Percentiles rank a stretch among this genome's conserved stretches.
phyloP scores from a whole-genome alignment of 2,113 vertebrate genomes.

The Engraulis encrasicolus region DNA sequence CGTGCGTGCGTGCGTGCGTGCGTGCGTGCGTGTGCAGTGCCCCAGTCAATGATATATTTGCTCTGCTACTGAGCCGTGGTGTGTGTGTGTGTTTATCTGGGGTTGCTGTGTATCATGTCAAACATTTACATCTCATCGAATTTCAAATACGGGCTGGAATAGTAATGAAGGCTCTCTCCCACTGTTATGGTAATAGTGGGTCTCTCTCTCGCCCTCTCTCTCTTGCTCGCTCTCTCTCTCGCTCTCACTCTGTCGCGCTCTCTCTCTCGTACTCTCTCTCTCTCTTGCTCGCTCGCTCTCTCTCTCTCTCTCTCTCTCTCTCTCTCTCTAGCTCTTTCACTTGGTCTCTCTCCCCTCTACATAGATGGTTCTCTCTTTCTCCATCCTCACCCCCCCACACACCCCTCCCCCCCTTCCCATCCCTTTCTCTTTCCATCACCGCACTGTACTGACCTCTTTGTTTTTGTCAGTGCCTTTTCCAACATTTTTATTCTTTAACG shows the following conservation, averaged over 20 bases:
- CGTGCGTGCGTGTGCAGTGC: neutral
- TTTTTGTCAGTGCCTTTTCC: slow-evolving; percentile 33
- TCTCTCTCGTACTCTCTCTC: neutral
- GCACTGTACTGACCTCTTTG: slow-evolving; percentile 50
- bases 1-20: too few relatives aligned
- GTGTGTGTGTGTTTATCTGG: slow-evolving; percentile 66
- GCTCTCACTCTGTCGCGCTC: slow-evolving; percentile 25
- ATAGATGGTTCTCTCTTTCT: slow-evolving; percentile 41
- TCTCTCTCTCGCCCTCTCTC: slow-evolving; percentile 31
- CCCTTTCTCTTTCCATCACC: slow-evolving; percentile 26
- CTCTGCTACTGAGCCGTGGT: slow-evolving; percentile 14
- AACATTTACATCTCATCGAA: slow-evolving; percentile 85
- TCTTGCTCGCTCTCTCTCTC: slow-evolving; percentile 34
- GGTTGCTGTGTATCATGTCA: slow-evolving; percentile 77
- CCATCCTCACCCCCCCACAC: neutral
- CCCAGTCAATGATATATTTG: slow-evolving; percentile 17
- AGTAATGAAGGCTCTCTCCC: slow-evolving; percentile 77
- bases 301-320: slow-evolving; percentile 38
- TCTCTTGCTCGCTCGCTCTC: neutral
- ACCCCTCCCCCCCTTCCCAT: slow-evolving; percentile 41
- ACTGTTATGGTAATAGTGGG: slow-evolving; percentile 80
- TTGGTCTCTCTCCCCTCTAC: slow-evolving; percentile 24
- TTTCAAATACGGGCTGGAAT: slow-evolving; percentile 81
- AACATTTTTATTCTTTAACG: slow-evolving; percentile 44
- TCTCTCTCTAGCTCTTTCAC: neutral